Conservation (phyloP, 2,888 invertebrate genomes). For the Gortyna flavago region DNA sequence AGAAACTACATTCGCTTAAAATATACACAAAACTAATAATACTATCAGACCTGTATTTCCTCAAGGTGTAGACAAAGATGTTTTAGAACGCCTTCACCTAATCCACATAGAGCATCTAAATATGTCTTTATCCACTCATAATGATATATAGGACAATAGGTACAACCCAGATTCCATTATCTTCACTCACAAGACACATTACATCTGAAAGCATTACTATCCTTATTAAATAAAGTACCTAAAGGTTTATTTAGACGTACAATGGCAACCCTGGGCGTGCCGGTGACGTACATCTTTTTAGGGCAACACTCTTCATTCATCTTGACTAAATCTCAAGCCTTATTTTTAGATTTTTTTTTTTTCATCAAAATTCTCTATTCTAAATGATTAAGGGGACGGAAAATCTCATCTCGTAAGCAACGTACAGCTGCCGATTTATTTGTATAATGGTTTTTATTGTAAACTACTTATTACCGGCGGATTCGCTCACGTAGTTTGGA, state of each 20-base stretch:
- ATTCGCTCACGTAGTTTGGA: background rate
- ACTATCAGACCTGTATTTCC: background rate
- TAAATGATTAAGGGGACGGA: constrained; percentile 27
- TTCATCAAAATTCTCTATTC: constrained; percentile 27
- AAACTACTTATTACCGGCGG: background rate
- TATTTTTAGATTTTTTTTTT: constrained; percentile 41
- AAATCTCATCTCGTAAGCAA: constrained; percentile 31
- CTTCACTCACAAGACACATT: constrained; percentile 29
- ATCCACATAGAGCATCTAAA: background rate
- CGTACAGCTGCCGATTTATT: background rate
- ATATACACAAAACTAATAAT: background rate
- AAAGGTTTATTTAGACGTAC: constrained; percentile 34
- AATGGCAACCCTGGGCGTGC: constrained; percentile 40
- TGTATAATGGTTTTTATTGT: constrained; percentile 16
- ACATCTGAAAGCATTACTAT: constrained; percentile 41
- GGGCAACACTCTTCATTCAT: constrained; percentile 59
- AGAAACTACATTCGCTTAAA: too few species aligned
- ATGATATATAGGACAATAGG: background rate
- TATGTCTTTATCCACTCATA: constrained; percentile 10
- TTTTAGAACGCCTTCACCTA: background rate
- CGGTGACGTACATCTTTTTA: constrained; percentile 60
- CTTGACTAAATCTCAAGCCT: constrained; percentile 49
- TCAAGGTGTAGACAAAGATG: background rate
- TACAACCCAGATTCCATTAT: constrained; percentile 33
- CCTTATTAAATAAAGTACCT: constrained; percentile 56